Evolutionary conservation across 2,888 invertebrate species (phyloP).

Genomic region (Neoitamus cyanurus): DNA sequence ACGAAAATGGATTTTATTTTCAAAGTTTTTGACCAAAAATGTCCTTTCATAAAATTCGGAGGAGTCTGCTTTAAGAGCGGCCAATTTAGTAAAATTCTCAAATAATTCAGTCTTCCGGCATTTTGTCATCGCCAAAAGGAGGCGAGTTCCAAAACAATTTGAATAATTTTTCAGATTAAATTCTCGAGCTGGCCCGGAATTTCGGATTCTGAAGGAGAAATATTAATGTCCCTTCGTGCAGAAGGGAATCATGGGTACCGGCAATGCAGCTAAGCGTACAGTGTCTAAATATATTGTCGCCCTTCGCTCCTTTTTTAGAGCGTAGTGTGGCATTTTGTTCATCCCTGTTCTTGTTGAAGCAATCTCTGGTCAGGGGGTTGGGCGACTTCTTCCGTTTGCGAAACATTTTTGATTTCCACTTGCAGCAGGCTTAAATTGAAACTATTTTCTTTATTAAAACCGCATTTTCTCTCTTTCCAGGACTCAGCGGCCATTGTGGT

Average conservation of each 20-base stretch:
- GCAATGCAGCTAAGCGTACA: neutral
- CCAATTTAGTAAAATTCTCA: neutral
- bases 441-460: neutral
- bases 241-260: neutral
- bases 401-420: neutral
- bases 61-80: neutral
- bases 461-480: neutral
- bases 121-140: neutral
- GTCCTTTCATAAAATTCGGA: neutral
- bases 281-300: neutral
- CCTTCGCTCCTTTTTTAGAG: neutral
- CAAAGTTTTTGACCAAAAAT: neutral
- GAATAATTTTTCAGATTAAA: slow-evolving; percentile 25
- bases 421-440: too few relatives aligned
- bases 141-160: neutral
- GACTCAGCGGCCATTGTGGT: neutral
- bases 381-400: neutral
- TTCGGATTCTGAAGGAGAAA: neutral
- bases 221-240: neutral
- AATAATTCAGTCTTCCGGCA: neutral
- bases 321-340: neutral
- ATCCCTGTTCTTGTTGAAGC: neutral
- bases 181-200: neutral
- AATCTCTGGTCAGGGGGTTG: neutral
- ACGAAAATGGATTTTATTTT: neutral